Base-by-base conservation (phyloP, 2,113 vertebrate species). In the Carlito syrichta region DNA sequence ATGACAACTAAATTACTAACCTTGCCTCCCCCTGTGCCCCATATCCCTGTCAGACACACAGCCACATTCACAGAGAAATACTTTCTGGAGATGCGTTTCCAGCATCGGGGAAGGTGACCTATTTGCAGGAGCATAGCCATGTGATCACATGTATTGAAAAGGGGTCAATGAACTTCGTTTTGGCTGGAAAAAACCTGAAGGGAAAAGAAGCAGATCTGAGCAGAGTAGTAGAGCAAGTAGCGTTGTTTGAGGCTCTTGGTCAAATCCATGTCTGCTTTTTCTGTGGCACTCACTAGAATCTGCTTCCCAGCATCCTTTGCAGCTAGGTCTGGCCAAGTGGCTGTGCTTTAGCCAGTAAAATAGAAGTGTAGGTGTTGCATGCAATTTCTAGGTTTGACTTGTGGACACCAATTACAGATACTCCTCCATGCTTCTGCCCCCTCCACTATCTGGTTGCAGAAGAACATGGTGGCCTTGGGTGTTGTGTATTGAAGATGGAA, bases 1-100 rank as follows among this genome's bases (percentile, higher is more conserved):
- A 20, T 96, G 97, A 98, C 96, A 96, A 92, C 97, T 98, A 98
- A 98, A 98, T 98, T 96, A 97, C 96, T 91, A 97, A 97, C 92
- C 95, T 52, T 52, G 81, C 84, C 81, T 94, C 96, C 97, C 95
- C 78, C 95, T 1, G 60, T 93, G 97, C 84, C 97, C 95, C 40
- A 6, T 79, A 93, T 96, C 96, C 95, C 94, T 97, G 97, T 96
- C 96, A 94, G 89, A 60, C 27, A 12, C 0, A 0, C 66, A 86
- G 90, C 90, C 76, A 50, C 43, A 5, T 14, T 73, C 54, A 52
- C 79, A 93, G 23, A 27, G 43, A n/a, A 69, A 82, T 32, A 95
- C 45, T 84, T 87, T 86, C 50, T 25, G 69, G 32, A 92, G 94
- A 82, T 11, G 94, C 11, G 1, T 86, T 87, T 84, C 74, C 43